Evolutionary conservation across 2,113 vertebrate genomes (phyloP).

Genomic region (Triplophysa dalaica): DNA sequence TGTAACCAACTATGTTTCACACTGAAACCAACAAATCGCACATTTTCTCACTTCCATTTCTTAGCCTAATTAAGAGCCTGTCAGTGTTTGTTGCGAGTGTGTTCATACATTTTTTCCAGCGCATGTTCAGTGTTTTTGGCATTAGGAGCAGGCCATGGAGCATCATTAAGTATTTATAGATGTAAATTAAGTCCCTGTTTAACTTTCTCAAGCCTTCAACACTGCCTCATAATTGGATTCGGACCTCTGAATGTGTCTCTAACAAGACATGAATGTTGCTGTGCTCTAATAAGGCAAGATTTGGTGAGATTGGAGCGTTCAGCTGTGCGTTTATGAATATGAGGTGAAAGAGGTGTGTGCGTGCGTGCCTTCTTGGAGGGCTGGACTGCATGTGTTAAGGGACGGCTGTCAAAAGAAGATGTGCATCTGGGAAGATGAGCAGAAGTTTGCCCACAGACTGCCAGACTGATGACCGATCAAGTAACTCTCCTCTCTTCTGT

Average conservation of each 20-base stretch:
- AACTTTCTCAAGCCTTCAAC: background rate
- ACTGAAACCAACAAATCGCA: background rate
- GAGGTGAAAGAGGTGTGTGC: slow-evolving; percentile 49
- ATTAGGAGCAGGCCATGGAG: background rate
- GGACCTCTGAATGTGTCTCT: slow-evolving; percentile 39
- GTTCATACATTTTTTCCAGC: background rate
- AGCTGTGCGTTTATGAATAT: slow-evolving; percentile 17
- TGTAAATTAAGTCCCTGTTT: slow-evolving; percentile 26
- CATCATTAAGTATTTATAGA: slow-evolving; percentile 42
- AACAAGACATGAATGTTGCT: slow-evolving; percentile 44
- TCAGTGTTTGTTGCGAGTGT: background rate
- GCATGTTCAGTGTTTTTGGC: background rate
- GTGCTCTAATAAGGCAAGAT: slow-evolving; percentile 46
- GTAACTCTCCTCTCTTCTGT: slow-evolving; percentile 9
- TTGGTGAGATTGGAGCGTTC: slow-evolving; percentile 46
- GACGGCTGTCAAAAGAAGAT: background rate
- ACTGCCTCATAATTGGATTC: slow-evolving; percentile 35
- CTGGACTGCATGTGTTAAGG: slow-evolving; percentile 24
- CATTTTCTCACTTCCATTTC: background rate
- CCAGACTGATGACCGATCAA: slow-evolving; percentile 9
- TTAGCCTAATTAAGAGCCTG: background rate
- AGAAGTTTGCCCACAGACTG: slow-evolving; percentile 22
- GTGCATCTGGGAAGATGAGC: slow-evolving; percentile 14
- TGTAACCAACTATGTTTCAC: background rate
- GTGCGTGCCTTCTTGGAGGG: background rate